Percentiles rank a stretch among this genome's conserved stretches.
Conservation (phyloP, 2,888 invertebrate species). For the Axea sp. region DNA sequence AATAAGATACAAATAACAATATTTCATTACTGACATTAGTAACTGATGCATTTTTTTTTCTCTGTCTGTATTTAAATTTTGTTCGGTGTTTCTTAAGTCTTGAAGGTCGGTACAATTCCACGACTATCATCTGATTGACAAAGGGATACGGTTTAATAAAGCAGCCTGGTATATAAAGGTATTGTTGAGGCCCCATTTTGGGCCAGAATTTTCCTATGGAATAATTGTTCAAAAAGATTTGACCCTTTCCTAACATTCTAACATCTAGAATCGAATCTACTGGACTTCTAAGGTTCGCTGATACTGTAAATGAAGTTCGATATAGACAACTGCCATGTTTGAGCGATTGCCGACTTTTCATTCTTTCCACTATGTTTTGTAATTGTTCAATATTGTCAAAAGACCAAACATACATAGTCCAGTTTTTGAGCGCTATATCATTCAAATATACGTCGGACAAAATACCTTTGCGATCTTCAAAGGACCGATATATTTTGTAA, state of each 20-base stretch:
- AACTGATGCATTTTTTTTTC: neutral
- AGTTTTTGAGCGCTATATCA: constrained; percentile 43
- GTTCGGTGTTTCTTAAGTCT: neutral
- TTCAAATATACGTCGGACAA: constrained; percentile 46
- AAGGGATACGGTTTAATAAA: constrained; percentile 60
- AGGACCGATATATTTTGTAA: constrained; percentile 24
- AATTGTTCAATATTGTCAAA: constrained; percentile 40
- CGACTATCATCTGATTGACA: constrained; percentile 57
- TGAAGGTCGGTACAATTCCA: constrained; percentile 46
- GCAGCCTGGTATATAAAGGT: constrained; percentile 62
- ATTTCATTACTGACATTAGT: neutral
- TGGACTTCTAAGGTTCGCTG: constrained; percentile 19
- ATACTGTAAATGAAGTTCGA: constrained; percentile 29
- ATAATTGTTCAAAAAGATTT: constrained; percentile 63
- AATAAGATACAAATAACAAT: constrained; percentile 1
- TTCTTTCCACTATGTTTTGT: constrained; percentile 10
- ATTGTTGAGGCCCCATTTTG: constrained; percentile 61
- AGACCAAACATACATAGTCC: constrained; percentile 58
- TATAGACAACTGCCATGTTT: constrained; percentile 33
- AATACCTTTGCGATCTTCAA: constrained; percentile 53
- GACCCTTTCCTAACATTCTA: constrained; percentile 60
- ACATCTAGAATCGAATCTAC: constrained; percentile 58
- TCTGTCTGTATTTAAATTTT: neutral
- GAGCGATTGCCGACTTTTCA: constrained; percentile 5
- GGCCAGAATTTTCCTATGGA: constrained; percentile 66